Percentiles rank a stretch among this genome's conserved stretches.
Evolutionary conservation across 2,113 vertebrate species (phyloP).

Genomic region (Murina feae): DNA sequence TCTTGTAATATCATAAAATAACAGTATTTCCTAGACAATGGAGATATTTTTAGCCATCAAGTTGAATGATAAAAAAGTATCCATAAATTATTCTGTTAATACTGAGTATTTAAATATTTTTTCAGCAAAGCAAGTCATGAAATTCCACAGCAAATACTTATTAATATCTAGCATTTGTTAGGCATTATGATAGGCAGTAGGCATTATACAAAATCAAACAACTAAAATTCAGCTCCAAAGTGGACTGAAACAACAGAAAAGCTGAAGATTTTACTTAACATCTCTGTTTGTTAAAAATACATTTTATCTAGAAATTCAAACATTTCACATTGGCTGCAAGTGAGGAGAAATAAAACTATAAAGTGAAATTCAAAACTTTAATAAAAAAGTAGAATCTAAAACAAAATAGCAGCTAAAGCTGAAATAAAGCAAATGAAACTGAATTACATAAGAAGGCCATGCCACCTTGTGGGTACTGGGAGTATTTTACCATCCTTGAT

Average conservation of each 20-base stretch:
- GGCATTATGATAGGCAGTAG: background rate
- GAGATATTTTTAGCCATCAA: background rate
- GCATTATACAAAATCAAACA: background rate
- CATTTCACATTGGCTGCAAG: background rate
- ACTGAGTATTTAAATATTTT: background rate
- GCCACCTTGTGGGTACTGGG: conserved; percentile 7
- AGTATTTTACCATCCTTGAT: conserved; percentile 33
- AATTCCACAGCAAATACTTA: background rate
- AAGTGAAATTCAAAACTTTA: conserved; percentile 39
- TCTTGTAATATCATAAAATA: background rate
- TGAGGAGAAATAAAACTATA: conserved; percentile 4
- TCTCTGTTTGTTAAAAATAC: background rate
- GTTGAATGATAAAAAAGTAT: background rate
- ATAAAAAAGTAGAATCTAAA: conserved; percentile 20
- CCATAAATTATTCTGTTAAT: background rate
- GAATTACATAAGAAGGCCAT: conserved; percentile 60
- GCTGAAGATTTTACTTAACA: background rate
- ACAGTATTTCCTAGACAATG: background rate
- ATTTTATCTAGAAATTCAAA: background rate
- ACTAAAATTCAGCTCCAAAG: conserved; percentile 1
- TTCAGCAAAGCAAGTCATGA: background rate
- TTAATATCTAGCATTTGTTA: background rate
- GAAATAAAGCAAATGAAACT: conserved; percentile 20
- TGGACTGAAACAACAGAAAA: background rate
- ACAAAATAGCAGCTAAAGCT: conserved; percentile 28